Evolutionary conservation across 2,888 invertebrate species (phyloP), one percentile per base, ranked within the genome.

Genomic region (Cephus nigrinus): DNA sequence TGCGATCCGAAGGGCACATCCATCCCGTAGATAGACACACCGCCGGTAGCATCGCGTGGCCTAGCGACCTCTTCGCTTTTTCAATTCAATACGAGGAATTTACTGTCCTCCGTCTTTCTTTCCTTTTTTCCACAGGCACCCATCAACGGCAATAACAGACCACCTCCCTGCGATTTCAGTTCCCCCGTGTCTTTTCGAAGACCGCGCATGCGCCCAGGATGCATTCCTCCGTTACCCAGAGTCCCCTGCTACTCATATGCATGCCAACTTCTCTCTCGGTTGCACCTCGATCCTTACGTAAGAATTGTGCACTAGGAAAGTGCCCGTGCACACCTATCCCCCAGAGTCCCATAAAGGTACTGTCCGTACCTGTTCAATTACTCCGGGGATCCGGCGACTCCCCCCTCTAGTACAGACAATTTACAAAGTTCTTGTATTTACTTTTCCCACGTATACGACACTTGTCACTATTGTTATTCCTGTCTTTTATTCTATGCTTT

Each of bases 1-100:
- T 75, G 72, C 55, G 72, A 78, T 78, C 78, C 75, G 78, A 78
- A 78, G 78, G 78, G 78, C 78, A 78, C 78, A 75, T 78, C 78
- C 75, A 75, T 78, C 72, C 75, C 72, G 34, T 23, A 74, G 12
- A 74, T 55, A 55, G 23, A 36, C 0, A 55, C 23, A 23, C 9
- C 2, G 2, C 23, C 15, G 23, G 55, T 55, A 15, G 55, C 55
- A 55, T 55, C 55, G 55, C 55, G 9, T 55, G 55, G 23, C 55
- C 23, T 55, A 23, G 55, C 55, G 35, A 55, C 23, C 55, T 55
- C 23, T 55, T 23, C 23, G 32, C 55, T 23, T 55, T 55, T 40
- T 23, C 2, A 55, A 23, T 55, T 15, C 2, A 55, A 55, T 55
- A 4, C 23, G 23, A 23, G 23, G 55, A 23, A 55, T 55, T 9